Conservation (phyloP, 2,888 invertebrate species). For the Dorcus parallelipipedus region DNA sequence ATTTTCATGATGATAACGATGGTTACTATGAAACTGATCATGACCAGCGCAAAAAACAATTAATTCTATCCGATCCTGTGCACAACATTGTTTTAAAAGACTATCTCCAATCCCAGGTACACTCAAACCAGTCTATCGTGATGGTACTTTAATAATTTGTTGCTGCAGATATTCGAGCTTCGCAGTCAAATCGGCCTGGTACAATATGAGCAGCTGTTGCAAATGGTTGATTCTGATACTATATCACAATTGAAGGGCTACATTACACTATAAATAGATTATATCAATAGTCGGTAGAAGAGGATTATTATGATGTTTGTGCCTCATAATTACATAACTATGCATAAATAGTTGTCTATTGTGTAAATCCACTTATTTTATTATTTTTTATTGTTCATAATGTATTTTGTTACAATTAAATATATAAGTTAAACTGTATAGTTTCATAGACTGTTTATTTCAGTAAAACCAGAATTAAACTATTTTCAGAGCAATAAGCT, state of each 20-base stretch:
- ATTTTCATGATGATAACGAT: constrained; percentile 60
- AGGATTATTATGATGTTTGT: constrained; percentile 16
- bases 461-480: too few relatives aligned
- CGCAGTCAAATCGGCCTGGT: constrained; percentile 72
- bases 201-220: constrained; percentile 71
- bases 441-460: neutral
- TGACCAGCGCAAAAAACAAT: constrained; percentile 66
- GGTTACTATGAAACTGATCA: constrained; percentile 65
- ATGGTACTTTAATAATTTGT: constrained; percentile 9
- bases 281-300: constrained; percentile 4
- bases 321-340: constrained; percentile 13
- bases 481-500: too few relatives aligned
- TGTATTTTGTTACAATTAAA: constrained; percentile 16
- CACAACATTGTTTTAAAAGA: constrained; percentile 72
- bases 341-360: constrained; percentile 12
- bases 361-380: constrained; percentile 13
- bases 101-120: constrained; percentile 68
- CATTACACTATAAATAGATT: constrained; percentile 44
- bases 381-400: constrained; percentile 13
- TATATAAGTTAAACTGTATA: constrained; percentile 10
- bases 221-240: constrained; percentile 69
- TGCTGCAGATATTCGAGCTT: constrained; percentile 63
- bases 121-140: neutral
- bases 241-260: constrained; percentile 68
- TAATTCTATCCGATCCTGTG: constrained; percentile 74